A percentile compares a stretch with the other conserved stretches of the same genome.
Conservation (phyloP, 2,113 vertebrate genomes). For the Collichthys lucidus region DNA sequence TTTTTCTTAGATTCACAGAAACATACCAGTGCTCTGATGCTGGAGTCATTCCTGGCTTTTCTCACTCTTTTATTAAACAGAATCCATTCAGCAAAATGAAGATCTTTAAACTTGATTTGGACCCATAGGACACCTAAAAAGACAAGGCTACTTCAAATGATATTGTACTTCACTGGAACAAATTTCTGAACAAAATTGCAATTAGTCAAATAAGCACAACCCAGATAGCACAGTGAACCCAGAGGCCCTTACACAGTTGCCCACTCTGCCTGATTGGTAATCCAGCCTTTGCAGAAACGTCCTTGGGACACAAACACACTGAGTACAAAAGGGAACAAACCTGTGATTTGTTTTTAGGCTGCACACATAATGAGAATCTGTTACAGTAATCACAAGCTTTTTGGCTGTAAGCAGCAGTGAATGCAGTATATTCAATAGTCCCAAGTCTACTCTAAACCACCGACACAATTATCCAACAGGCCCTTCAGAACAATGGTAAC, state of each 20-base stretch:
- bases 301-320: not conserved
- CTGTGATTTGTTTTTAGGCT: constrained; percentile 17
- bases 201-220: constrained; percentile 8
- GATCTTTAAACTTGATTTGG: not conserved
- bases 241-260: not conserved
- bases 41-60: not conserved
- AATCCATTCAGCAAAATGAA: not conserved
- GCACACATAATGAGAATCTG: constrained; percentile 22
- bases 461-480: constrained; percentile 33
- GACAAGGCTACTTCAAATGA: not conserved
- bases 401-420: not conserved
- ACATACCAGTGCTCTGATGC: not conserved
- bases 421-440: constrained; percentile 21
- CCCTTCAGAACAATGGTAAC: constrained; percentile 23
- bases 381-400: constrained; percentile 25
- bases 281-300: constrained; percentile 12
- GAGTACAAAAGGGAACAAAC: not conserved
- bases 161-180: not conserved
- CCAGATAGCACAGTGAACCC: not conserved
- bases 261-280: not conserved
- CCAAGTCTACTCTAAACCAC: constrained; percentile 7
- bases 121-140: not conserved
- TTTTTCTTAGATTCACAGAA: constrained; percentile 19
- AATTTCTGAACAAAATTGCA: not conserved
- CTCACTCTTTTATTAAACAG: not conserved